Conservation (phyloP, 2,113 vertebrate genomes). For the Ascaphus truei region DNA sequence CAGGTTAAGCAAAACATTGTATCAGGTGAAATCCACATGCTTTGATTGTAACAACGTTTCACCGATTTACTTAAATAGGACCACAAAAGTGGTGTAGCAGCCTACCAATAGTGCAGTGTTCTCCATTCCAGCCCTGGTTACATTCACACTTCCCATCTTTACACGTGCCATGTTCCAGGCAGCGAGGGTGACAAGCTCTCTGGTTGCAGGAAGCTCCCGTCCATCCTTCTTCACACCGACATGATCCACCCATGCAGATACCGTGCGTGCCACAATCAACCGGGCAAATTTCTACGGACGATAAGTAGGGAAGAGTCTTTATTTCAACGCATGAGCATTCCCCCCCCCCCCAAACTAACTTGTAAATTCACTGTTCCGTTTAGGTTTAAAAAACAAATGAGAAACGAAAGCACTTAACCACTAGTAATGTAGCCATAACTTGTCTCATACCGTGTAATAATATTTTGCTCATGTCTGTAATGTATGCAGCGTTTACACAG, state of each 20-base stretch:
- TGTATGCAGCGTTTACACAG: too few species aligned
- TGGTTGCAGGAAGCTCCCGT: conserved; percentile 81
- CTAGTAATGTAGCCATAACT: too few species aligned
- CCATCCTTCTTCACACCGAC: conserved; percentile 96
- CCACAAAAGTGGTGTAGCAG: neutral
- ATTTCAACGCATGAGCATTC: accelerated
- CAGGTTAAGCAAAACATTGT: neutral
- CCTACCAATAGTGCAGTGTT: conserved; percentile 97
- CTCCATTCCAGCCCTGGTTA: conserved; percentile 95
- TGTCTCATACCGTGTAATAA: too few species aligned
- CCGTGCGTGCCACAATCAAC: conserved; percentile 87
- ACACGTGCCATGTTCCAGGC: conserved; percentile 90
- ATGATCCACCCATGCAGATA: conserved; percentile 82
- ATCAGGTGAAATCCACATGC: neutral
- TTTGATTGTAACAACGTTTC: too few species aligned
- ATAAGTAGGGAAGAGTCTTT: neutral
- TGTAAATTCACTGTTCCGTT: too few species aligned
- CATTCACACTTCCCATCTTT: conserved; percentile 94
- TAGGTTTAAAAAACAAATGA: too few species aligned
- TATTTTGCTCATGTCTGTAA: too few species aligned
- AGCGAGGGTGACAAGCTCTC: conserved; percentile 91
- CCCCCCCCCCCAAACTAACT: too few species aligned
- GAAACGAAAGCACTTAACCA: too few species aligned
- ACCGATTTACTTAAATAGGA: neutral
- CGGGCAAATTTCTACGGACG: conserved; percentile 79